phyloP scores from a whole-genome alignment of 2,113 vertebrate species.

The Ondatra zibethicus region DNA sequence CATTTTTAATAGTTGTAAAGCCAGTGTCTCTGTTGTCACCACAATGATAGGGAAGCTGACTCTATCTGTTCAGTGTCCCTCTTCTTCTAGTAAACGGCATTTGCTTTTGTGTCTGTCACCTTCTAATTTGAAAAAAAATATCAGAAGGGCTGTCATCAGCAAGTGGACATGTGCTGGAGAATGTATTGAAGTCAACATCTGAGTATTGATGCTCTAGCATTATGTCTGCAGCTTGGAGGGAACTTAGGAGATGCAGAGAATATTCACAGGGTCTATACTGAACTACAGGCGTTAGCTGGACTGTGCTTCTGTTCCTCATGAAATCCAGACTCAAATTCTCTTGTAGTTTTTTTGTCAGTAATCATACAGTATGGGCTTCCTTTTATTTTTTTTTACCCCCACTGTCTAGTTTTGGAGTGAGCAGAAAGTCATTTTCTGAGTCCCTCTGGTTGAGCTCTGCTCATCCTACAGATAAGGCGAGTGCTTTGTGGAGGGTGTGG shows the following conservation, averaged over 20 bases:
- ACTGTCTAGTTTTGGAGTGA: background rate
- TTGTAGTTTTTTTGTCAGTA: slow-evolving; percentile 44
- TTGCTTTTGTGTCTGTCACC: background rate
- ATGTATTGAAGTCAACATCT: background rate
- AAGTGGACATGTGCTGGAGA: background rate
- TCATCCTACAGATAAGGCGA: background rate
- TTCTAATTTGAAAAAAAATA: background rate
- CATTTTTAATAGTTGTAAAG: background rate
- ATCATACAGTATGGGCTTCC: slow-evolving; percentile 45
- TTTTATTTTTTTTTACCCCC: too few relatives aligned
- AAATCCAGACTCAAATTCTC: slow-evolving; percentile 36
- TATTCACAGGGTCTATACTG: background rate
- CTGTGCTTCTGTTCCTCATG: background rate
- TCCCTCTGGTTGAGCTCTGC: background rate
- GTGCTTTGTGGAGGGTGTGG: too few relatives aligned
- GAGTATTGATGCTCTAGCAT: background rate
- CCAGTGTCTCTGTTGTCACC: background rate
- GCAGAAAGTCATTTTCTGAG: slow-evolving; percentile 12
- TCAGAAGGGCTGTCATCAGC: background rate
- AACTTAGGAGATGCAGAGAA: slow-evolving; percentile 40
- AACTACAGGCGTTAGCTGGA: slow-evolving; percentile 40
- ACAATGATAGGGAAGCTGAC: background rate
- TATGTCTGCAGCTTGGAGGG: background rate
- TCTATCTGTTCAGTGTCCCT: background rate
- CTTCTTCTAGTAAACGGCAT: background rate